phyloP scores from a whole-genome alignment of 1,140 invertebrate species.

The Artemia franciscana region DNA sequence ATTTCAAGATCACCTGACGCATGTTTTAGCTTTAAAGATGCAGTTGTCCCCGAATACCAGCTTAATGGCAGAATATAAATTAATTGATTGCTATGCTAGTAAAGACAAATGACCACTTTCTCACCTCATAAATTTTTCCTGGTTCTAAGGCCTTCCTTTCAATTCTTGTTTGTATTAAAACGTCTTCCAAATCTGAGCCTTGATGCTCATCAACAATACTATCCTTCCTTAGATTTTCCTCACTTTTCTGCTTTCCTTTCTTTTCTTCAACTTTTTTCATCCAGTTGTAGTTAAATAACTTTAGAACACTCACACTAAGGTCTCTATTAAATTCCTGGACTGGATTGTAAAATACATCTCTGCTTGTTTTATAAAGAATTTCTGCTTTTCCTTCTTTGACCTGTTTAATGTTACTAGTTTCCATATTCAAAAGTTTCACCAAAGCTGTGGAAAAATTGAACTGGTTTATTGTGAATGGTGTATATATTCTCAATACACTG shows the following conservation, averaged over 20 bases:
- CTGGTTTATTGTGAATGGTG: too few relatives aligned
- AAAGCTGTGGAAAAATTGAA: too few relatives aligned
- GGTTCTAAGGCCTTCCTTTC: neutral
- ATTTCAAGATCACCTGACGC: too few relatives aligned
- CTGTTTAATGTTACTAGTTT: too few relatives aligned
- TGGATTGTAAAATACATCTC: slow-evolving; percentile 30
- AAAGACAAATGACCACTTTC: too few relatives aligned
- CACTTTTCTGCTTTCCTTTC: neutral
- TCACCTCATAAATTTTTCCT: neutral
- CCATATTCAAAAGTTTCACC: too few relatives aligned
- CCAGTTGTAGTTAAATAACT: neutral
- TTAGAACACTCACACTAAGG: neutral
- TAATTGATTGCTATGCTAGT: too few relatives aligned
- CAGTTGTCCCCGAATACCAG: too few relatives aligned
- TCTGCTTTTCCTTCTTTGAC: slow-evolving; percentile 26
- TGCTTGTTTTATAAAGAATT: slow-evolving; percentile 20
- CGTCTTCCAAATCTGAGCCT: neutral
- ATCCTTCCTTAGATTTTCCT: neutral
- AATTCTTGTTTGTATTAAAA: neutral
- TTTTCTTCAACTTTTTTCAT: neutral
- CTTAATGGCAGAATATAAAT: too few relatives aligned
- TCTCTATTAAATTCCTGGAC: slow-evolving; percentile 21
- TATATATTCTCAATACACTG: too few relatives aligned
- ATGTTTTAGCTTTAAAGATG: too few relatives aligned
- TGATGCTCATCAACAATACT: neutral